Evolutionary conservation across 2,888 invertebrate species (phyloP).

Genomic region (Drosophila hamatofila): DNA sequence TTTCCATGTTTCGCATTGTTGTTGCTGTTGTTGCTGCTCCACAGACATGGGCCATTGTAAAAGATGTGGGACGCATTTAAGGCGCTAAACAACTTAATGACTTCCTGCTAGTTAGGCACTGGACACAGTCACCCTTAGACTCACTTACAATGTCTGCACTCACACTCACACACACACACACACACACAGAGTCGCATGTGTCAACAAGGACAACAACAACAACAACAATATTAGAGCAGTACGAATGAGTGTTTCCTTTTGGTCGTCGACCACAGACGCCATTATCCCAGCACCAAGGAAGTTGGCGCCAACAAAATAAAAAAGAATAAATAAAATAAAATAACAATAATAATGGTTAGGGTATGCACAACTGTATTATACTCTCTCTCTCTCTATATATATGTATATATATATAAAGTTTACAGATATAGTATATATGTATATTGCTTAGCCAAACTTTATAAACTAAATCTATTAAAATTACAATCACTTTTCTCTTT

Average conservation of each 20-base stretch:
- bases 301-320: slow-evolving; percentile 7
- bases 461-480: too few relatives aligned
- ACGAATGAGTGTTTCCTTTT: slow-evolving; percentile 72
- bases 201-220: slow-evolving; percentile 47
- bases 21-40: background rate
- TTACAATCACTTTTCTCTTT: too few relatives aligned
- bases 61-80: slow-evolving; percentile 50
- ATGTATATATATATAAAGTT: too few relatives aligned
- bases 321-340: slow-evolving; percentile 6
- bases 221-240: slow-evolving; percentile 59
- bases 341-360: background rate
- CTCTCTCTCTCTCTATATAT: too few relatives aligned
- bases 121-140: slow-evolving; percentile 31
- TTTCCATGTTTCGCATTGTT: slow-evolving; percentile 14
- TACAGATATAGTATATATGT: too few relatives aligned
- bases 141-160: slow-evolving; percentile 13
- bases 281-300: slow-evolving; percentile 51
- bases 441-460: too few relatives aligned
- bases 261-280: slow-evolving; percentile 67
- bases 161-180: slow-evolving; percentile 8
- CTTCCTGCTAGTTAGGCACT: slow-evolving; percentile 73
- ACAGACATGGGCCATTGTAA: slow-evolving; percentile 35
- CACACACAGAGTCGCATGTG: slow-evolving; percentile 24
- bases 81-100: slow-evolving; percentile 78
- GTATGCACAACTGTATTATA: slow-evolving; percentile 1